A percentile compares a stretch with the other conserved stretches of the same genome.
Conservation (phyloP, 2,888 invertebrate genomes). For the Taenaris catops region DNA sequence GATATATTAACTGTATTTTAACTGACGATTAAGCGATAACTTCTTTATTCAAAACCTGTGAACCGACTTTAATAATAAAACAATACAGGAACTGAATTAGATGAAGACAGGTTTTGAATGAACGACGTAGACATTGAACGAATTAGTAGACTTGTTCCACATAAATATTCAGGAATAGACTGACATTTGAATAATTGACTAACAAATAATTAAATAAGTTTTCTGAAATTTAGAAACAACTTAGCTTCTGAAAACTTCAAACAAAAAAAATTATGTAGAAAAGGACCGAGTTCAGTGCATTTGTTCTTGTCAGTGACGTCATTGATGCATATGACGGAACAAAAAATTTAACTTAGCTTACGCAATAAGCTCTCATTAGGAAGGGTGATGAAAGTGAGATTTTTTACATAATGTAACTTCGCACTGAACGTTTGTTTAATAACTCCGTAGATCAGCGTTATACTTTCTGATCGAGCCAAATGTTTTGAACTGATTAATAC, state of each 20-base stretch:
- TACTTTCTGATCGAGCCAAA: conserved; percentile 72
- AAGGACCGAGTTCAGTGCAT: neutral
- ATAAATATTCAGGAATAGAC: conserved; percentile 42
- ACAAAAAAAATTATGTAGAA: conserved; percentile 9
- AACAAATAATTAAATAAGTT: conserved; percentile 21
- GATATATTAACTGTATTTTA: conserved; percentile 78
- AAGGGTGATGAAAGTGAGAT: conserved; percentile 51
- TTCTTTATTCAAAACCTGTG: conserved; percentile 76
- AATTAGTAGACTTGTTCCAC: conserved; percentile 31
- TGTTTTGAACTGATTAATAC: conserved; percentile 70
- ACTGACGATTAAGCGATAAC: conserved; percentile 69
- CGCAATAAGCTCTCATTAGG: conserved; percentile 11
- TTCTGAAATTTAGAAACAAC: conserved; percentile 19
- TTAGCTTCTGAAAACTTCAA: conserved; percentile 10
- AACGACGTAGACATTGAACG: conserved; percentile 61
- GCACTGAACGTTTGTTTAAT: conserved; percentile 45
- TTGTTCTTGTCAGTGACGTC: conserved; percentile 1
- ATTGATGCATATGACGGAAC: conserved; percentile 1
- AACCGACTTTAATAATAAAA: conserved; percentile 53
- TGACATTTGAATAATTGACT: conserved; percentile 24
- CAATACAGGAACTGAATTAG: conserved; percentile 70
- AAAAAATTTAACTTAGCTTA: conserved; percentile 12
- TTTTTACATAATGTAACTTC: conserved; percentile 46
- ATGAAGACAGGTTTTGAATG: conserved; percentile 74
- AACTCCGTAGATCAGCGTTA: conserved; percentile 64